phyloP scores from a whole-genome alignment of 30 jellyfish, hydroid and myxozoan species.

The Nemopilema nomurai region DNA sequence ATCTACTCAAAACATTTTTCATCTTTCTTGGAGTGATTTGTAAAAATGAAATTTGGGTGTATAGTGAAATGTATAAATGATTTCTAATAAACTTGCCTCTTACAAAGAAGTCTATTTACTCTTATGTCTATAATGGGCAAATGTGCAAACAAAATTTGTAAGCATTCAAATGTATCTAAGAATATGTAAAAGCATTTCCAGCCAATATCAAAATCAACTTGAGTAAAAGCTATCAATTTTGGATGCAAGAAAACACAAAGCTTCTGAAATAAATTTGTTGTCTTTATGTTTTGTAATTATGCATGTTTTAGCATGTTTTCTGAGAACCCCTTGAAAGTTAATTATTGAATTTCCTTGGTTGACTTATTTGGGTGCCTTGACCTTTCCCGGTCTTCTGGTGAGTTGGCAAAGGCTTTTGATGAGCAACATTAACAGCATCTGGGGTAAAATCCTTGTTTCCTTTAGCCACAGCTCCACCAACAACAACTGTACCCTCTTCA shows the following conservation, averaged over 20 bases:
- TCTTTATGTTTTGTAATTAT: too few relatives aligned
- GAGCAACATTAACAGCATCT: slow-evolving; percentile 90
- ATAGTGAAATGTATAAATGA: too few relatives aligned
- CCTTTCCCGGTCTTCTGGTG: slow-evolving; percentile 74
- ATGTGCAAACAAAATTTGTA: not conserved
- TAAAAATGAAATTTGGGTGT: too few relatives aligned
- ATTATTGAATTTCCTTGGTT: slow-evolving; percentile 81
- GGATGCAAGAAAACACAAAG: not conserved
- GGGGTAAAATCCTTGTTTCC: slow-evolving; percentile 92
- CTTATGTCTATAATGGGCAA: not conserved
- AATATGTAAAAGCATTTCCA: not conserved
- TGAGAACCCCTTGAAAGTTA: not conserved
- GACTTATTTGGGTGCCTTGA: slow-evolving; percentile 49
- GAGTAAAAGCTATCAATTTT: not conserved
- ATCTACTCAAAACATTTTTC: too few relatives aligned
- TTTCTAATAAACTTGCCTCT: not conserved
- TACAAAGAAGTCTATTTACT: not conserved
- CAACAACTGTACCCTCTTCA: slow-evolving; percentile 70
- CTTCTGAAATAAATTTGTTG: not conserved
- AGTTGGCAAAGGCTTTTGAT: slow-evolving; percentile 94
- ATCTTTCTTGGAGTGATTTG: too few relatives aligned
- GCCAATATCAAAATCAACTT: not conserved
- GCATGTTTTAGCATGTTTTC: not conserved
- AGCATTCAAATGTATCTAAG: not conserved
- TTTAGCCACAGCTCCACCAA: slow-evolving; percentile 88